A percentile compares a stretch with the other conserved stretches of the same genome.
phyloP scores from a whole-genome alignment of 2,888 invertebrate species.

The Subacronicta megacephala region DNA sequence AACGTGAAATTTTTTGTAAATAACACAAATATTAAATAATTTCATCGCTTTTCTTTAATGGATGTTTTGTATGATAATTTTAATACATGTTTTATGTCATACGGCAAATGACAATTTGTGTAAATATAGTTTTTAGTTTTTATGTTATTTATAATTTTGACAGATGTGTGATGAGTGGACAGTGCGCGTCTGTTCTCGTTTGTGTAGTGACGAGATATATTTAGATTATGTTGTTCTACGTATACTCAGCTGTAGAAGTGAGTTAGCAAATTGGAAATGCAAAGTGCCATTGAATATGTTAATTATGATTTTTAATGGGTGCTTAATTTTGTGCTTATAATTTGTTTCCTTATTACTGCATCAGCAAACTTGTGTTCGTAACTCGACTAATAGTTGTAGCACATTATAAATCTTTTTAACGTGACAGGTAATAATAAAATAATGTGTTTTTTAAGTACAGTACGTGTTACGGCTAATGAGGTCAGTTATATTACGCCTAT shows the following conservation, averaged over 20 bases:
- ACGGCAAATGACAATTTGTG: constrained; percentile 74
- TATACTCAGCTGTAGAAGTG: constrained; percentile 57
- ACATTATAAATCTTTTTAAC: constrained; percentile 37
- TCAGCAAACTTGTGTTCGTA: constrained; percentile 45
- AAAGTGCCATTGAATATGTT: constrained; percentile 27
- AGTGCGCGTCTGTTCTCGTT: constrained; percentile 60
- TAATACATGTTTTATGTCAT: constrained; percentile 69
- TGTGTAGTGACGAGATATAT: constrained; percentile 34
- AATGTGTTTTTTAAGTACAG: constrained; percentile 17
- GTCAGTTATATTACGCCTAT: constrained; percentile 17
- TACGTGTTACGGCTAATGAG: constrained; percentile 24
- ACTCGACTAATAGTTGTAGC: constrained; percentile 34
- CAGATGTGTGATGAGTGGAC: constrained; percentile 64
- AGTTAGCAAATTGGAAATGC: constrained; percentile 44
- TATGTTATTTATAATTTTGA: constrained; percentile 73
- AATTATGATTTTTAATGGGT: constrained; percentile 19
- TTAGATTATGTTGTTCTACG: constrained; percentile 77
- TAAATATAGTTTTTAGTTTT: constrained; percentile 83
- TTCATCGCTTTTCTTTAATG: constrained; percentile 61
- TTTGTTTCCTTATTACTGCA: constrained; percentile 48
- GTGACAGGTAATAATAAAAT: constrained; percentile 28
- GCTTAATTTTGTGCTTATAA: constrained; percentile 42
- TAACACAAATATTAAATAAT: constrained; percentile 57
- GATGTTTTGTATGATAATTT: constrained; percentile 72
- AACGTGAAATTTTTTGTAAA: constrained; percentile 66